These are phyloP conservation scores for Spisula subtruncata DNA, from an alignment of 2,888 invertebrate genomes.

Conservation along the genomic window DNA sequence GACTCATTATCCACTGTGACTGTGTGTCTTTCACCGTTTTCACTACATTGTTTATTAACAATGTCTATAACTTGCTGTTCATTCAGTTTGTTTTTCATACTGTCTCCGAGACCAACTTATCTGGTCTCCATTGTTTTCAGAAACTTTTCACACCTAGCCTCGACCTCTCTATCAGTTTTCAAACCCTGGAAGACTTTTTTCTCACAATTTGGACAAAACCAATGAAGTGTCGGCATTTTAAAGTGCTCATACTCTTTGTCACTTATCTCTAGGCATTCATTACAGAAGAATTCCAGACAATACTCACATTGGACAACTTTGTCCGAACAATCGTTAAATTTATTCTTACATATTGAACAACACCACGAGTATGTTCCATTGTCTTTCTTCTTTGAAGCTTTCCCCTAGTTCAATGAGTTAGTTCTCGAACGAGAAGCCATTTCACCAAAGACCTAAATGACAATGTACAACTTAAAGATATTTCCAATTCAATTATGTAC, in stretches of 20 bases:
- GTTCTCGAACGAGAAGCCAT: background rate
- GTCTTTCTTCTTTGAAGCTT: background rate
- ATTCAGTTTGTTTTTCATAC: no score
- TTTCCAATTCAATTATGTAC: no score
- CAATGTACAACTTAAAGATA: no score
- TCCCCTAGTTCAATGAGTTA: background rate
- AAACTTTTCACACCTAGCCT: background rate
- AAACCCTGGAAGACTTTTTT: background rate
- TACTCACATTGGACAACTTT: conserved; percentile 9
- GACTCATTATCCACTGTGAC: no score
- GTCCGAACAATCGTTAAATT: background rate
- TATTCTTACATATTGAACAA: background rate
- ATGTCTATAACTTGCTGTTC: no score
- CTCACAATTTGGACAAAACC: background rate
- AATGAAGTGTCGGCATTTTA: conserved; percentile 1
- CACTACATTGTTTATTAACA: no score
- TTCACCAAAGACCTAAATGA: no score
- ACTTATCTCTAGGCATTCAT: background rate
- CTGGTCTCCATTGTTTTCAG: background rate
- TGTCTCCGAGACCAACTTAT: no score
- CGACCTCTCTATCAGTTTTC: background rate
- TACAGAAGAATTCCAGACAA: background rate
- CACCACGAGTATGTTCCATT: background rate
- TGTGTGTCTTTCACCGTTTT: no score
- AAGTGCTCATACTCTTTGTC: background rate